These are phyloP conservation scores for Gastrophryne carolinensis DNA, from an alignment of 2,797 vertebrate species.

Conservation along the genomic window DNA sequence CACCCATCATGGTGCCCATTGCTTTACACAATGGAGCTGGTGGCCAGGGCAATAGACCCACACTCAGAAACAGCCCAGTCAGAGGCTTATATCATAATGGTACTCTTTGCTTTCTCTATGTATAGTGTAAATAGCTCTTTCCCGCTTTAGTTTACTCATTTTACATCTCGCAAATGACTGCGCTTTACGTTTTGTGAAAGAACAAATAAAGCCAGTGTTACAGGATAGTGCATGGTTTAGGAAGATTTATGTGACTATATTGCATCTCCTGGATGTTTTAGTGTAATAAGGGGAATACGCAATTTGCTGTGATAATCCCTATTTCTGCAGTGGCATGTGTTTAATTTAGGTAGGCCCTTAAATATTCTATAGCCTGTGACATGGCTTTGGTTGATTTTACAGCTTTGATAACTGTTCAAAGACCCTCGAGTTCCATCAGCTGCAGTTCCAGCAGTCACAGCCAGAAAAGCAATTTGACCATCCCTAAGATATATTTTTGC, in stretches of 20 bases:
- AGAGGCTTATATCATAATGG: no score
- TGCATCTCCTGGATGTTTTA: background rate
- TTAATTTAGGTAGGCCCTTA: background rate
- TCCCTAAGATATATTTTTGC: conserved; percentile 6
- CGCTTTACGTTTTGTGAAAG: no score
- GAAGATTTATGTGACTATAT: background rate
- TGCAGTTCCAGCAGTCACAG: background rate
- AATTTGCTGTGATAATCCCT: background rate
- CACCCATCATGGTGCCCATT: no score
- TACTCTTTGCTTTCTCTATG: no score
- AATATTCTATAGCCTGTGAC: background rate
- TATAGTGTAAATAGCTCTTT: no score
- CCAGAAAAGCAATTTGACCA: conserved; percentile 21
- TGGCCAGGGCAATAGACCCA: no score
- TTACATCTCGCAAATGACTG: no score
- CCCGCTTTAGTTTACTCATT: no score
- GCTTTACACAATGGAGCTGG: no score
- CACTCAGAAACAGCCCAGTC: no score
- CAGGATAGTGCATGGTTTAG: background rate
- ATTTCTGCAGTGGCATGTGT: background rate
- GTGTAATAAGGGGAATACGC: background rate
- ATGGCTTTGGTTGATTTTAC: conserved; percentile 8
- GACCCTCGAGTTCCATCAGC: conserved; percentile 10
- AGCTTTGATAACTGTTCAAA: background rate
- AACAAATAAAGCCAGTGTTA: no score